phyloP scores from a whole-genome alignment of 2,888 invertebrate genomes.

The Syritta pipiens region DNA sequence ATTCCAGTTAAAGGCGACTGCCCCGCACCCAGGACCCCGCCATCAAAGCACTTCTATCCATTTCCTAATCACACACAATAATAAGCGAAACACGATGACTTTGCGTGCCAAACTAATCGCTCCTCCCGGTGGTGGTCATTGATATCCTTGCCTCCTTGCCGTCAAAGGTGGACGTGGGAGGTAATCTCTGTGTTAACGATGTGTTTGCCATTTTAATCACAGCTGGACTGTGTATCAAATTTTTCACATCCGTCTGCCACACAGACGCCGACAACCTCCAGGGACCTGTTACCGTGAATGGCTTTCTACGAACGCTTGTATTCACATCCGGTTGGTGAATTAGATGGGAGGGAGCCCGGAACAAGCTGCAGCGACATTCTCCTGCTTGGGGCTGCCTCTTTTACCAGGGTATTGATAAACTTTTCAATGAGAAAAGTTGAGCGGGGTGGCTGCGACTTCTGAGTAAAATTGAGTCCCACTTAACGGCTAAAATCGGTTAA shows the following conservation, averaged over 20 bases:
- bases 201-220: constrained; percentile 31
- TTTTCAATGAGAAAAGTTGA: constrained; percentile 37
- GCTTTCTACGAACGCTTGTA: background rate
- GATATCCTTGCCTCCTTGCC: background rate
- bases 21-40: background rate
- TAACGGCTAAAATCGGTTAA: constrained; percentile 17
- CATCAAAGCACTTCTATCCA: background rate
- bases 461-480: background rate
- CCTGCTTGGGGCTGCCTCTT: background rate
- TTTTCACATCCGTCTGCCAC: constrained; percentile 18
- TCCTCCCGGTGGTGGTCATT: constrained; percentile 16
- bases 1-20: constrained; percentile 37
- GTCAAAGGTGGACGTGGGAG: background rate
- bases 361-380: background rate
- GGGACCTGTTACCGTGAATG: background rate
- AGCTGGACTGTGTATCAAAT: constrained; percentile 12
- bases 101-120: constrained; percentile 42
- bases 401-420: constrained; percentile 18
- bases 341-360: background rate
- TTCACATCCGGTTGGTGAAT: constrained; percentile 7
- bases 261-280: too few species aligned
- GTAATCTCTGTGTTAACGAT: constrained; percentile 28
- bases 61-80: constrained; percentile 19
- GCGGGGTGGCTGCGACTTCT: background rate
- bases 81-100: constrained; percentile 31